Percentiles rank a stretch among this genome's conserved stretches.
phyloP scores from a whole-genome alignment of 92 coral and sea anemone species.

The Palythoa heliodiscus region DNA sequence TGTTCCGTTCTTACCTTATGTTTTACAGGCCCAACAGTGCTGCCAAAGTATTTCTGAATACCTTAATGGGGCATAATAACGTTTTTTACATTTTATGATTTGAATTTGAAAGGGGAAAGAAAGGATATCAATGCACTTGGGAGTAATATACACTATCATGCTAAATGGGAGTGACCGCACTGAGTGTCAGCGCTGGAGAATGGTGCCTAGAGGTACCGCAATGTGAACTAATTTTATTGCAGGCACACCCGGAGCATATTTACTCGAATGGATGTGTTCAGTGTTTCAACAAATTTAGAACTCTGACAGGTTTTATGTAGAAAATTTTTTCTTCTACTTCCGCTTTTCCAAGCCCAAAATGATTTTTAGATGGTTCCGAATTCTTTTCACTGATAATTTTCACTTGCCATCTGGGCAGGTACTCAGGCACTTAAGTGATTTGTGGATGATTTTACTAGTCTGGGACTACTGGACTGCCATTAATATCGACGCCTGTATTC shows the following conservation, averaged over 20 bases:
- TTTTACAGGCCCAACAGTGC: neutral
- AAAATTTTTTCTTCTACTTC: neutral
- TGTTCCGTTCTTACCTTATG: neutral
- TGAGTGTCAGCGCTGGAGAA: neutral
- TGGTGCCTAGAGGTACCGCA: neutral
- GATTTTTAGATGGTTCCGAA: slow-evolving; percentile 4
- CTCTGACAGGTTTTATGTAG: neutral
- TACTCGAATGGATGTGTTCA: neutral
- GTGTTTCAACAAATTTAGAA: neutral
- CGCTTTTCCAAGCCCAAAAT: neutral
- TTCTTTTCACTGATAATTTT: neutral
- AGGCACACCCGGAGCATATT: neutral
- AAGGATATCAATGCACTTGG: neutral
- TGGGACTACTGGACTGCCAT: neutral
- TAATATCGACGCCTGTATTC: too few species aligned
- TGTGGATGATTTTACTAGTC: slow-evolving; percentile 18
- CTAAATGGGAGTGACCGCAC: neutral
- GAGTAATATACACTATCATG: neutral
- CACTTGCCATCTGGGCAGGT: slow-evolving; percentile 2
- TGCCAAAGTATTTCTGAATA: slow-evolving; percentile 22
- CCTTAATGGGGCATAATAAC: neutral
- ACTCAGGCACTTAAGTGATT: slow-evolving; percentile 72
- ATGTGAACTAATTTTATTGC: neutral
- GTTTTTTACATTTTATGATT: neutral
- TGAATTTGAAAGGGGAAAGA: slow-evolving; percentile 3